phyloP scores from a whole-genome alignment of 2,888 invertebrate species.

The Drosophila ezoana region DNA sequence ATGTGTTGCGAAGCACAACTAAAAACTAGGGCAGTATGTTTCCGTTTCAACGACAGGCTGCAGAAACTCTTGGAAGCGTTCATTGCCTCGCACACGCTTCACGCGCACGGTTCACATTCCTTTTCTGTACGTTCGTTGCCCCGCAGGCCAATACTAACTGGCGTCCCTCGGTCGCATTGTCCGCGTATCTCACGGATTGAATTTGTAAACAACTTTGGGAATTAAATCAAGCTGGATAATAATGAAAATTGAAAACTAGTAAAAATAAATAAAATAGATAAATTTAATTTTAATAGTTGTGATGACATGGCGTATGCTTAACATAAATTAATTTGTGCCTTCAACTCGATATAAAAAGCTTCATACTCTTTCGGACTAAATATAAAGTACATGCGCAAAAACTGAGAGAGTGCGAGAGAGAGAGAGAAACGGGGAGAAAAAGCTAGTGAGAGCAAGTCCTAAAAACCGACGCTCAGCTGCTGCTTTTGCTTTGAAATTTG shows the following conservation, averaged over 20 bases:
- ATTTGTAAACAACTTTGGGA: constrained; percentile 1
- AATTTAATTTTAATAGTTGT: not conserved
- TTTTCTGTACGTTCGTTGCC: constrained; percentile 29
- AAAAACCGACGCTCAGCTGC: constrained; percentile 54
- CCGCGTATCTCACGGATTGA: not conserved
- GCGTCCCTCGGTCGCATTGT: not conserved
- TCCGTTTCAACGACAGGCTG: constrained; percentile 71
- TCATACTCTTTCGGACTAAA: constrained; percentile 51
- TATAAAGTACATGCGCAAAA: constrained; percentile 44
- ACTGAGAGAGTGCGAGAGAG: constrained; percentile 14
- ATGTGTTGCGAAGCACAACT: constrained; percentile 56
- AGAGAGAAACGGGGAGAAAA: constrained; percentile 10
- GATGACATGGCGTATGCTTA: constrained; percentile 47
- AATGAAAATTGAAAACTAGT: not conserved
- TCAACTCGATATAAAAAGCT: constrained; percentile 43
- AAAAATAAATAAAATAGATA: not conserved
- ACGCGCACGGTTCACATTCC: constrained; percentile 35
- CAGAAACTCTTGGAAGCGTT: constrained; percentile 62
- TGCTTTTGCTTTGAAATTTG: constrained; percentile 70
- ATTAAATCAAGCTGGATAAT: not conserved
- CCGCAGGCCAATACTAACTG: constrained; percentile 6
- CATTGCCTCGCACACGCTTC: constrained; percentile 61
- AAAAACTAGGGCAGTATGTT: constrained; percentile 84
- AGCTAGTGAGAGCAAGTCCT: constrained; percentile 11
- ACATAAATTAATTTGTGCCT: constrained; percentile 50